Evolutionary conservation across 2,113 vertebrate genomes (phyloP).

Genomic region (Sphaerodactylus townsendi): DNA sequence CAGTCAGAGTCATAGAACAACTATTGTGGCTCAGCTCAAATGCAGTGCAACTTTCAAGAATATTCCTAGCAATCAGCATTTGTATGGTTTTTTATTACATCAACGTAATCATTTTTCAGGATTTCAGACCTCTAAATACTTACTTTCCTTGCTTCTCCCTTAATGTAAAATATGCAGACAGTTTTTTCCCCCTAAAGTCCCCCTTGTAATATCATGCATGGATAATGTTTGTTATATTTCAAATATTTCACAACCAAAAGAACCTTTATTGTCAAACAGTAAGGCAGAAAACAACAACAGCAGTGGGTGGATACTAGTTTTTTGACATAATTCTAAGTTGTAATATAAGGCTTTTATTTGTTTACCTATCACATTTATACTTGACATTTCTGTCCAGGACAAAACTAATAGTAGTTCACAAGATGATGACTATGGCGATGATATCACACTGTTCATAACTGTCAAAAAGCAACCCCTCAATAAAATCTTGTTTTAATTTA

Average conservation of each 20-base stretch:
- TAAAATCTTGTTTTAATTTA: no score
- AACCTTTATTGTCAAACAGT: not conserved
- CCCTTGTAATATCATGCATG: not conserved
- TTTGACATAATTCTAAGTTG: not conserved
- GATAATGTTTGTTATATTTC: not conserved
- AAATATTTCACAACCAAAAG: not conserved
- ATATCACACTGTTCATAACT: no score
- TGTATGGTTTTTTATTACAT: constrained; percentile 2
- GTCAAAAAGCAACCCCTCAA: no score
- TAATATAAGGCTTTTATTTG: not conserved
- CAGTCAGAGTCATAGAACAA: not conserved
- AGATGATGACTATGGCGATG: no score
- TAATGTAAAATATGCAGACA: not conserved
- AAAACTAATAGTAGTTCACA: not conserved
- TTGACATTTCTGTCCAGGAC: not conserved
- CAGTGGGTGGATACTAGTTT: not conserved
- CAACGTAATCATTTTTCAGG: constrained; percentile 28
- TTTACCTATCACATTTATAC: not conserved
- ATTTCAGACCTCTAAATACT: constrained; percentile 13
- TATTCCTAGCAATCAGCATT: not conserved
- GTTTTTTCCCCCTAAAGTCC: no score
- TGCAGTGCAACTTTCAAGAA: not conserved
- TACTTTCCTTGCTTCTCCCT: not conserved
- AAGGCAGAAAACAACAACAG: not conserved
- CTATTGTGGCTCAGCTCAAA: constrained; percentile 17